Base-by-base conservation (phyloP, 2,888 invertebrate species). In the Pachliopta kotzebuea region DNA sequence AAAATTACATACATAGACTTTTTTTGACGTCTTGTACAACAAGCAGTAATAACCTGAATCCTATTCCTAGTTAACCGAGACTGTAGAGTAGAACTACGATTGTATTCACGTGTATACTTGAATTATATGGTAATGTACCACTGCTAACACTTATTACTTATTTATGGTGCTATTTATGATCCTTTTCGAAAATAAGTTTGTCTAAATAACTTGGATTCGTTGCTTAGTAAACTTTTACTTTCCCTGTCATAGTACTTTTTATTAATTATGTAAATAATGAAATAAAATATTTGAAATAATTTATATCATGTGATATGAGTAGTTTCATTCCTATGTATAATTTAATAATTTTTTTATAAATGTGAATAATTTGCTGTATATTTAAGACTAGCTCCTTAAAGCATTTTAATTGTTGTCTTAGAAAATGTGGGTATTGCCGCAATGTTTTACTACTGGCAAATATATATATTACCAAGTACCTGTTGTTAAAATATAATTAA, bases 251-350 rank as follows among this genome's bases (percentile, higher is more conserved):
- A 4, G 45, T 14, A 45, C 45, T 45, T 45, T 45, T n/a, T 4
- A 7, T n/a, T n/a, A n/a, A 45, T 18, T 4, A 18, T 45, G 45
- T 45, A 45, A 45, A 45, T 45, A 45, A 45, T 45, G 18, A n/a
- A 45, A 45, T 45, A 37, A 14, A 26, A n/a, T 45, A 6, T 45
- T 18, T n/a, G 18, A 42, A 42, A 18, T 42, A 31, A 11, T 31
- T 31, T 31, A 4, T 31, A 37, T 45, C 45, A 45, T 45, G 18
- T n/a, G 45, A 45, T 52, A 52, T 21, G 52, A 52, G 52, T 21
- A 52, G 52, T 23, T 52, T 52, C 52, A 52, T 52, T 52, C 52
- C 52, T 52, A n/a, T 52, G 52, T 23, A 23, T 20, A 21, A 52
- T 52, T 21, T 52, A 21, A 52, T 21, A 4, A 23, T 11, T 2